phyloP scores from a whole-genome alignment of 2,888 invertebrate species.

The Polydrusus cervinus region DNA sequence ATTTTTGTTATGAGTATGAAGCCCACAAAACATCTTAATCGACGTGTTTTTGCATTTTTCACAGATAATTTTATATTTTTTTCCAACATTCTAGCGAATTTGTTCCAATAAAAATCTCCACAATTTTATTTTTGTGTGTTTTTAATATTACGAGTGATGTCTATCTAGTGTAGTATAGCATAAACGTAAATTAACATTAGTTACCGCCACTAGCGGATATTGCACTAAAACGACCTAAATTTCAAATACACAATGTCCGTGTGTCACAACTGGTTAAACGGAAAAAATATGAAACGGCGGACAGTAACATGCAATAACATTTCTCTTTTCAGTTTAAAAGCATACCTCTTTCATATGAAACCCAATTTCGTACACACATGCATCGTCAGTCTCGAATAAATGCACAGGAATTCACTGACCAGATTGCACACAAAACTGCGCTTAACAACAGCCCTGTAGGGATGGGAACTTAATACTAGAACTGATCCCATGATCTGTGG shows the following conservation, averaged over 20 bases:
- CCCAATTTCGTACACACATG: slow-evolving; percentile 42
- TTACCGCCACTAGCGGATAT: background rate
- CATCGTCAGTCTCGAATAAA: slow-evolving; percentile 35
- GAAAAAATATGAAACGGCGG: slow-evolving; percentile 10
- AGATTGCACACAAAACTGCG: slow-evolving; percentile 50
- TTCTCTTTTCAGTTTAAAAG: slow-evolving; percentile 34
- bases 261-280: background rate
- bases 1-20: too few species aligned
- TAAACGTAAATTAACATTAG: too few species aligned
- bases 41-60: too few species aligned
- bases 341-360: slow-evolving; percentile 36
- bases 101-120: too few species aligned
- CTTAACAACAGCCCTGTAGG: slow-evolving; percentile 40
- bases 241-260: background rate
- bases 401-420: slow-evolving; percentile 47
- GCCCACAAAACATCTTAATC: too few species aligned
- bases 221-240: background rate
- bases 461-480: too few species aligned
- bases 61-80: too few species aligned
- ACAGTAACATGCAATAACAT: slow-evolving; percentile 40
- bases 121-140: too few species aligned
- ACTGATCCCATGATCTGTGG: too few species aligned
- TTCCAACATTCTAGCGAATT: too few species aligned
- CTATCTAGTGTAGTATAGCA: too few species aligned
- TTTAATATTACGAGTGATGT: too few species aligned